Evolutionary conservation across 2,113 vertebrate genomes (phyloP), one percentile per base, ranked within the genome.

Genomic region (Xerus inauris): DNA sequence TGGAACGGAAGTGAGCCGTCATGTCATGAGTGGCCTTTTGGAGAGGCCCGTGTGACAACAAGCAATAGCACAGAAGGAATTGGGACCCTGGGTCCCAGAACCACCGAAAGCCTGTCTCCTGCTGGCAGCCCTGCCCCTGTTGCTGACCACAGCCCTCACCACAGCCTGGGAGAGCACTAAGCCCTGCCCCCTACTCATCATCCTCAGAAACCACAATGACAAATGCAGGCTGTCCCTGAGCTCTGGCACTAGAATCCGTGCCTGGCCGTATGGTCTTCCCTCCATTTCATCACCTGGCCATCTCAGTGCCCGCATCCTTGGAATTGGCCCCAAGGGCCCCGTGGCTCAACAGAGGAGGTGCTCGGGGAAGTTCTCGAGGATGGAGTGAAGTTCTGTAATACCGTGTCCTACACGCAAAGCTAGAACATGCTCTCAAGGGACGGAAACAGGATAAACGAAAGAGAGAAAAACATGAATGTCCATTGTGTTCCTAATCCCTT

Each of bases 211-310:
- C 3, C 1, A 3, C 77, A 26, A 30, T 5, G 82, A 76, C 47
- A 24, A 71, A 40, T 8, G 20, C 6, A 9, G 38, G 35, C 9
- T 81, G 13, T n/a, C 47, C 40, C 12, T 13, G 28, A 28, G 35
- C 32, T 17, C 73, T 54, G 32, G 59, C 16, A 8, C 30, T 79
- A n/a, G 40, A 19, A 49, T 12, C 12, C 17, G 30, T 30, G 20
- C 28, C 22, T 1, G 0, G 2, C 3, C 20, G 26, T 10, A 22
- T 14, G 22, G 4, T 32, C 2, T 11, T 54, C 1, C 6, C 32
- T 38, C 19, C 1, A 10, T 24, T 51, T 59, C 4, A 8, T 10
- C 6, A 3, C 7, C 40, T 0, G 6, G 17, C 54, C 22, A 40
- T 40, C 30, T 5, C 35, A 54, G 49, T 5, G 20, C 30, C 54